Percentiles rank a stretch among this genome's conserved stretches.
Conservation (phyloP, 2,113 vertebrate genomes). For the Mohoua ochrocephala region DNA sequence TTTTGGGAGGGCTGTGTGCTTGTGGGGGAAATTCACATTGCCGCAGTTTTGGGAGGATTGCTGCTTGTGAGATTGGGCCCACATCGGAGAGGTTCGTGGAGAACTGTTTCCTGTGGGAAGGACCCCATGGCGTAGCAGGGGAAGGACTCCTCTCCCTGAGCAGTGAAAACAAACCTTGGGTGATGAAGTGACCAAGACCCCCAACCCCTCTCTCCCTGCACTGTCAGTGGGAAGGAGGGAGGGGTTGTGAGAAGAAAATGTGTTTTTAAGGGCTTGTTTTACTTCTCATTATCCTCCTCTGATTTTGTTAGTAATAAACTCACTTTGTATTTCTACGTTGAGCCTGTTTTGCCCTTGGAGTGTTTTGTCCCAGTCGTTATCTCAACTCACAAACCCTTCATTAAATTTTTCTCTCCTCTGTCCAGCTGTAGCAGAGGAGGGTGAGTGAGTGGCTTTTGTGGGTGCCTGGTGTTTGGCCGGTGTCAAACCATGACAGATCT, state of each 20-base stretch:
- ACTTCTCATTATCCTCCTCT: not conserved
- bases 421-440: not conserved
- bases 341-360: not conserved
- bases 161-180: not conserved
- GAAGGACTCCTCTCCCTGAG: not conserved
- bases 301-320: not conserved
- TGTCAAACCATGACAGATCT: not conserved
- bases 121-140: not conserved
- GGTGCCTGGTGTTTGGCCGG: not conserved
- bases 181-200: not conserved
- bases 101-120: not conserved
- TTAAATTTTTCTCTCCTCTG: not conserved
- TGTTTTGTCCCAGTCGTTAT: not conserved
- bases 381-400: not conserved
- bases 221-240: accelerated
- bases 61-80: not conserved
- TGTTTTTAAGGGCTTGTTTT: not conserved
- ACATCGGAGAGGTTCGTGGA: not conserved
- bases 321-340: not conserved
- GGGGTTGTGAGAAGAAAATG: not conserved
- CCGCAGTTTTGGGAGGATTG: no score
- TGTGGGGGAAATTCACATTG: no score
- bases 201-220: not conserved
- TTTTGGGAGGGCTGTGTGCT: not conserved
- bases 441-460: not conserved